Percentiles rank a stretch among this genome's conserved stretches.
Evolutionary conservation across 2,113 vertebrate genomes (phyloP).

Genomic region (Paratilapia polleni): DNA sequence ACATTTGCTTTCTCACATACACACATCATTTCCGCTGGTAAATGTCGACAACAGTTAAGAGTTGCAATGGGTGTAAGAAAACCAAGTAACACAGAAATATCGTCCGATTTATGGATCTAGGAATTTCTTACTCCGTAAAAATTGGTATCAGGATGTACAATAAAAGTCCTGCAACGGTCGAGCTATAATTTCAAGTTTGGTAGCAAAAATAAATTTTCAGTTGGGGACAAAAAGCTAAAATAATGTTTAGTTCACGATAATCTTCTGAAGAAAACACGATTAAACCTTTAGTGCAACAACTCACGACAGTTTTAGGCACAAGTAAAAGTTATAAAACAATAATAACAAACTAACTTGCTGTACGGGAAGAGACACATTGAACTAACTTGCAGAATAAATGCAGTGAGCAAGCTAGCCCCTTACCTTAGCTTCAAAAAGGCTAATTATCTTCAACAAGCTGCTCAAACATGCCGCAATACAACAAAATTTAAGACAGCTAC

Average conservation of each 20-base stretch:
- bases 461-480: neutral
- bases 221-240: neutral
- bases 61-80: neutral
- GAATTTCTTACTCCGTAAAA: neutral
- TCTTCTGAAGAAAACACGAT: neutral
- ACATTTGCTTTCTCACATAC: too few species aligned
- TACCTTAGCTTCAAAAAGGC: constrained; percentile 27
- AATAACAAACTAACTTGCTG: neutral
- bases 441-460: neutral
- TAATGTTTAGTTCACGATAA: neutral
- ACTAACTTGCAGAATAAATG: neutral
- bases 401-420: constrained; percentile 20
- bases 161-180: too few species aligned
- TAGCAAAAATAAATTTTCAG: too few species aligned
- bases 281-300: neutral
- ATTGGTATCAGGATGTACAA: neutral
- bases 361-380: neutral
- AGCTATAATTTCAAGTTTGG: too few species aligned
- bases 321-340: neutral
- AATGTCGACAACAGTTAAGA: too few species aligned
- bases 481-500: rapidly evolving
- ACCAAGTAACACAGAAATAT: neutral
- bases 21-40: too few species aligned
- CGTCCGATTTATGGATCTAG: neutral
- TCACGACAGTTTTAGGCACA: neutral